phyloP scores from a whole-genome alignment of 2,888 invertebrate genomes.

The Leucophora obtusa region DNA sequence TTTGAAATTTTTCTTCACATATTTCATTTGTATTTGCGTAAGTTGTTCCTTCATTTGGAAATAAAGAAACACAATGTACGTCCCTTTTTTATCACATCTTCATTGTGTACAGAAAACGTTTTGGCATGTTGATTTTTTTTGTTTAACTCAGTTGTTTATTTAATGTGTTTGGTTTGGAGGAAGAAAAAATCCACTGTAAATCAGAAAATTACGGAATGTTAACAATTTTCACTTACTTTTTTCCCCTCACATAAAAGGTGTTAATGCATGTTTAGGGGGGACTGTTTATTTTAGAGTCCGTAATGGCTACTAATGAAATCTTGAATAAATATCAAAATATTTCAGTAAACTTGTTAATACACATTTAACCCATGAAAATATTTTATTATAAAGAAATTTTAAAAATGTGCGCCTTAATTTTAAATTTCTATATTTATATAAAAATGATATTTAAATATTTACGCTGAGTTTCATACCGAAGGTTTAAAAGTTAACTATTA shows the following conservation, averaged over 20 bases:
- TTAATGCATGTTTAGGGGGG: conserved; percentile 32
- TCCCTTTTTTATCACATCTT: neutral
- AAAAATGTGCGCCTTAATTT: too few species aligned
- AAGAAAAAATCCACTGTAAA: neutral
- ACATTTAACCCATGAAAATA: too few species aligned
- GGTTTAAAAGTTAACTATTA: too few species aligned
- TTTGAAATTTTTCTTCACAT: neutral
- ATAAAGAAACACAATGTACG: neutral
- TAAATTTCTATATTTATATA: too few species aligned
- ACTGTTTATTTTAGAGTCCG: conserved; percentile 4
- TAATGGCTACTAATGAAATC: neutral
- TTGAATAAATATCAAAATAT: neutral
- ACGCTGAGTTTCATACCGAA: too few species aligned
- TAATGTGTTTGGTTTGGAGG: neutral
- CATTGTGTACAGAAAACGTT: conserved; percentile 1
- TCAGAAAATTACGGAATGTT: neutral
- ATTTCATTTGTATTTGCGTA: neutral
- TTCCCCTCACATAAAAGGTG: conserved; percentile 20
- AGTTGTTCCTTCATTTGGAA: conserved; percentile 3
- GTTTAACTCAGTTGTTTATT: conserved; percentile 4
- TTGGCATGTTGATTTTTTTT: conserved; percentile 3
- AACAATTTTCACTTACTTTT: conserved; percentile 24
- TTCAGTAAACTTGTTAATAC: too few species aligned
- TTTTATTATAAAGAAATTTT: too few species aligned
- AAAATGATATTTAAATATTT: too few species aligned